A percentile compares a stretch with the other conserved stretches of the same genome.
Evolutionary conservation across 2,113 vertebrate species (phyloP).

Genomic region (Salvelinus fontinalis): DNA sequence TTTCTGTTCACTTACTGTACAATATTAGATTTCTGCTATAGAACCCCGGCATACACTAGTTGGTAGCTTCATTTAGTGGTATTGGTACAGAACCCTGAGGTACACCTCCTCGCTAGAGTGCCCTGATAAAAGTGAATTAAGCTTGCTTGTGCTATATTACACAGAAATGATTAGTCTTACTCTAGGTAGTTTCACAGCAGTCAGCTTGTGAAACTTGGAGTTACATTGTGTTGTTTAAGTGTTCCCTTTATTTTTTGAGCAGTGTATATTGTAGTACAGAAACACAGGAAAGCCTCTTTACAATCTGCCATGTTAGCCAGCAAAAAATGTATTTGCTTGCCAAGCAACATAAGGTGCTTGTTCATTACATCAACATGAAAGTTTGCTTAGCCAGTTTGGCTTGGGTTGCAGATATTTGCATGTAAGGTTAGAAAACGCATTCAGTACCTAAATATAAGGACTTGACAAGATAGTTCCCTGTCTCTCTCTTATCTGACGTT

Average conservation of each 20-base stretch:
- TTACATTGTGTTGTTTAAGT: too few relatives aligned
- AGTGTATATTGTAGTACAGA: neutral
- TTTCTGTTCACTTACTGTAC: neutral
- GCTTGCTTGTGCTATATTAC: neutral
- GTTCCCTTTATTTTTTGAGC: too few relatives aligned
- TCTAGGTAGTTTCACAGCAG: too few relatives aligned
- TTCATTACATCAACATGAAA: constrained; percentile 22
- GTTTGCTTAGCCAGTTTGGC: constrained; percentile 36
- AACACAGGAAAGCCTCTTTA: constrained; percentile 27
- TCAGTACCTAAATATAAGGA: constrained; percentile 28
- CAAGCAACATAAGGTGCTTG: constrained; percentile 39
- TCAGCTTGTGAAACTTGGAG: too few relatives aligned
- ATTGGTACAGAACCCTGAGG: too few relatives aligned
- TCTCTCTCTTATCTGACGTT: neutral
- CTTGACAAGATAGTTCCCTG: neutral
- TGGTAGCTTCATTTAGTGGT: too few relatives aligned
- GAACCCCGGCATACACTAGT: too few relatives aligned
- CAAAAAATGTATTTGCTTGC: constrained; percentile 34
- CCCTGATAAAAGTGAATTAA: neutral
- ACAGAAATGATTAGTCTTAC: constrained; percentile 32
- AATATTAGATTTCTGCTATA: too few relatives aligned
- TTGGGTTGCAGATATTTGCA: constrained; percentile 33
- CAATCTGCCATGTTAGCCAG: constrained; percentile 34
- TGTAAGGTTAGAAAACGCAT: constrained; percentile 15
- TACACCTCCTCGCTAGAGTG: neutral